phyloP scores from a whole-genome alignment of 2,888 invertebrate species.

The Andrena flavipes region DNA sequence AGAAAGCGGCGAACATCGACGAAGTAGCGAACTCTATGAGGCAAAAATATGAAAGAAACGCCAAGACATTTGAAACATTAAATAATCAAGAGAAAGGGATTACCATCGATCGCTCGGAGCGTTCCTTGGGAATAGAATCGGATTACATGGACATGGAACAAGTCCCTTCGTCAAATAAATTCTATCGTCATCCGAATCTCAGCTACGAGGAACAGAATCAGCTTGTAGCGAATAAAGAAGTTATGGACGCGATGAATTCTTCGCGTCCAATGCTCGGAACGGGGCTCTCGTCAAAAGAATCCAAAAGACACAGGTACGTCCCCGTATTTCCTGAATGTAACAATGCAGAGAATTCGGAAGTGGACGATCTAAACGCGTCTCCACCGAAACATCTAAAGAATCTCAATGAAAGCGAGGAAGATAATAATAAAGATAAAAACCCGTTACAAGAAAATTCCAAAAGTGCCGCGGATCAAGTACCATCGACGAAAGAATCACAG shows the following conservation, averaged over 20 bases:
- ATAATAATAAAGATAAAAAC: background rate
- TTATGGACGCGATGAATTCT: slow-evolving; percentile 18
- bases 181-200: slow-evolving; percentile 47
- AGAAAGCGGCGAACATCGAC: slow-evolving; percentile 47
- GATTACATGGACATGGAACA: background rate
- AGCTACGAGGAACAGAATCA: slow-evolving; percentile 31
- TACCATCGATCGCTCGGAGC: slow-evolving; percentile 38
- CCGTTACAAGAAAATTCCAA: background rate
- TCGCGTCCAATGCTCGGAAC: background rate
- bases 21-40: slow-evolving; percentile 58
- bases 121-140: slow-evolving; percentile 28
- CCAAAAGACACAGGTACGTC: slow-evolving; percentile 35
- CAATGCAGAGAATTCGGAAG: slow-evolving; percentile 16
- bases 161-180: background rate
- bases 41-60: background rate
- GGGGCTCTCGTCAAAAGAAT: background rate
- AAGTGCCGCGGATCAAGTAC: background rate
- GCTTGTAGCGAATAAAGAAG: slow-evolving; percentile 19
- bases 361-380: background rate
- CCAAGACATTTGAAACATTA: background rate
- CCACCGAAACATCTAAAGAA: background rate
- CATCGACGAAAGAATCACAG: background rate
- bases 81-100: background rate
- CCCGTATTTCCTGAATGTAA: slow-evolving; percentile 63
- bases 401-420: too few species aligned